Evolutionary conservation across 2,113 vertebrate genomes (phyloP), one percentile per base, ranked within the genome.

Genomic region (Muscicapa adusta): DNA sequence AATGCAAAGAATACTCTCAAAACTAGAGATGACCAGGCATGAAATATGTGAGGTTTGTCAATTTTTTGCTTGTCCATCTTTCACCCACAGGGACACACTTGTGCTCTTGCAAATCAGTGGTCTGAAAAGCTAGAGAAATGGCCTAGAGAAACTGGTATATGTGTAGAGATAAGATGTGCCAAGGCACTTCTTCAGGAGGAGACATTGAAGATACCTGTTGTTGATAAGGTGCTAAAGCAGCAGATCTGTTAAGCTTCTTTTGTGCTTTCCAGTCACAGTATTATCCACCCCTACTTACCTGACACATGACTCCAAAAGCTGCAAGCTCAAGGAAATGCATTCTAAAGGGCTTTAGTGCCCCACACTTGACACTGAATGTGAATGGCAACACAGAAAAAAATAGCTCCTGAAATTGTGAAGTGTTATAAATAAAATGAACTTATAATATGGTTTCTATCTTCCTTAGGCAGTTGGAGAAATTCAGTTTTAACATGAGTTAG

Each of bases 1-100:
- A 84, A 89, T 4, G 2, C 15, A 74, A n/a, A 9, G 26, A 73
- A 42, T 31, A 20, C 2, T 7, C 33, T 61, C 50, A 88, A 61
- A 72, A 61, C 4, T 8, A 61, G 14, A 4, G 19, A 42, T 48
- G 29, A 70, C 75, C 19, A 65, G 43, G 23, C 15, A 68, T 5
- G 13, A 93, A 63, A 61, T 36, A 65, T 0, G 2, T 0, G 1
- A 53, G 36, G 12, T 1, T 43, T 18, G 20, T 18, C 48, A 31
- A 34, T 8, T 65, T 76, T 70, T 33, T 0, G 40, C 14, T 47
- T 54, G 17, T 47, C 14, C 7, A 28, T n/a, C 29, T 65, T 60
- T 58, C 22, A 62, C 18, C 50, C 8, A 51, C 13, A 26, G 31
- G 45, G 25, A 28, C 14, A 62, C 1, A 2, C 14, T 51, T 60